Percentiles rank a stretch among this genome's conserved stretches.
Conservation (phyloP, 1,140 invertebrate genomes). For the Brevipalpus yothersi region DNA sequence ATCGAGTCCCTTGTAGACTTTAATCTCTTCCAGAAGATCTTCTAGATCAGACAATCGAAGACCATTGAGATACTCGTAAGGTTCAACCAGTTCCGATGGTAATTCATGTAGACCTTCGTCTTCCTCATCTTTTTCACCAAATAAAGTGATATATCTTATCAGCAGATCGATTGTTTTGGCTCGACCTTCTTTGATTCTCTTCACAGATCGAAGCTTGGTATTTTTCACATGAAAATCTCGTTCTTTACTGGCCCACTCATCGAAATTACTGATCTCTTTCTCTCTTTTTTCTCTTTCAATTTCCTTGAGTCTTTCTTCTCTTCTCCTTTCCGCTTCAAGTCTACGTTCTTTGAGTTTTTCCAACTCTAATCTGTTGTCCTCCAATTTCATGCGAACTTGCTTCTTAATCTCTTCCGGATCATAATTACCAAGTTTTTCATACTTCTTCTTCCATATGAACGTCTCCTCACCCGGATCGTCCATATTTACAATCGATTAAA, state of each 20-base stretch:
- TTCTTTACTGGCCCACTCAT: slow-evolving; percentile 69
- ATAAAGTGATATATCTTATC: slow-evolving; percentile 66
- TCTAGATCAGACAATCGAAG: slow-evolving; percentile 78
- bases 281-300: slow-evolving; percentile 55
- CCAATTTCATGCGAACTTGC: slow-evolving; percentile 55
- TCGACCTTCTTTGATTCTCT: slow-evolving; percentile 79
- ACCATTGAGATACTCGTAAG: slow-evolving; percentile 83
- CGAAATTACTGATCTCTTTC: slow-evolving; percentile 80
- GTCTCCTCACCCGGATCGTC: slow-evolving; percentile 27
- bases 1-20: slow-evolving; percentile 32
- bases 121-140: neutral
- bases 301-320: slow-evolving; percentile 69
- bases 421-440: slow-evolving; percentile 74
- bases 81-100: slow-evolving; percentile 88
- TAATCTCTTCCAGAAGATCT: slow-evolving; percentile 88
- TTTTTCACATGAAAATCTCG: slow-evolving; percentile 22
- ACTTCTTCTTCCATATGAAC: slow-evolving; percentile 91
- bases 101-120: slow-evolving; percentile 14
- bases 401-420: slow-evolving; percentile 57
- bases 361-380: slow-evolving; percentile 50
- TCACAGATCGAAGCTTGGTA: slow-evolving; percentile 15
- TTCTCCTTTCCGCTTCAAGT: slow-evolving; percentile 63
- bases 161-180: slow-evolving; percentile 95
- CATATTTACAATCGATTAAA: no score
- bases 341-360: slow-evolving; percentile 63